Evolutionary conservation across 2,888 invertebrate species (phyloP).

Genomic region (Linnaemya tessellans): DNA sequence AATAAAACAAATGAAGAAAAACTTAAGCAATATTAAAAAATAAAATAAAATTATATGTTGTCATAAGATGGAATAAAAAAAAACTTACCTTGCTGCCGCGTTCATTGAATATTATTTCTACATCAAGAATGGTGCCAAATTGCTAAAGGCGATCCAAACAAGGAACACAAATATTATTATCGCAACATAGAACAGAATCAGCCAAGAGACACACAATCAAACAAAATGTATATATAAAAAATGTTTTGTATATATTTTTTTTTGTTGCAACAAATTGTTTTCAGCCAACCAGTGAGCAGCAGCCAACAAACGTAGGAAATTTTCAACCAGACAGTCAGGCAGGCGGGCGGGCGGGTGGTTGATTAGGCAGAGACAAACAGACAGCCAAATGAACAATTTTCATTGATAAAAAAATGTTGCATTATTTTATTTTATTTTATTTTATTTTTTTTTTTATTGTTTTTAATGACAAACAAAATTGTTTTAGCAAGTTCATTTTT

Average conservation of each 20-base stretch:
- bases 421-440: conserved; percentile 12
- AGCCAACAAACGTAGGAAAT: conserved; percentile 39
- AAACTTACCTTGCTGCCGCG: conserved; percentile 99
- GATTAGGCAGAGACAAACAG: conserved; percentile 51
- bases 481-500: conserved; percentile 61
- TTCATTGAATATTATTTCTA: conserved; percentile 99
- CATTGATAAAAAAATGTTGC: conserved; percentile 47
- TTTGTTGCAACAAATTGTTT: neutral
- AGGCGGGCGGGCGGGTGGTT: conserved; percentile 36
- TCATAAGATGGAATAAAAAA: conserved; percentile 54
- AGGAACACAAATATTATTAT: conserved; percentile 73
- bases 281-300: conserved; percentile 51
- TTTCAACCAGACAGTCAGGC: conserved; percentile 50
- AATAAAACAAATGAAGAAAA: conserved; percentile 58
- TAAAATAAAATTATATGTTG: conserved; percentile 50
- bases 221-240: conserved; percentile 39
- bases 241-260: conserved; percentile 40
- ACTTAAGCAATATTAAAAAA: conserved; percentile 42
- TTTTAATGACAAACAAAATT: conserved; percentile 44
- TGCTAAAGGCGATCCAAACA: conserved; percentile 86
- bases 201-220: conserved; percentile 47
- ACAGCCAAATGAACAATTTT: conserved; percentile 40
- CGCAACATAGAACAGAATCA: conserved; percentile 57
- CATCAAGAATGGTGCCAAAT: conserved; percentile 99
- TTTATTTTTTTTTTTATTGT: conserved; percentile 14